Conservation (phyloP, 2,113 vertebrate species). For the Ictidomys tridecemlineatus region DNA sequence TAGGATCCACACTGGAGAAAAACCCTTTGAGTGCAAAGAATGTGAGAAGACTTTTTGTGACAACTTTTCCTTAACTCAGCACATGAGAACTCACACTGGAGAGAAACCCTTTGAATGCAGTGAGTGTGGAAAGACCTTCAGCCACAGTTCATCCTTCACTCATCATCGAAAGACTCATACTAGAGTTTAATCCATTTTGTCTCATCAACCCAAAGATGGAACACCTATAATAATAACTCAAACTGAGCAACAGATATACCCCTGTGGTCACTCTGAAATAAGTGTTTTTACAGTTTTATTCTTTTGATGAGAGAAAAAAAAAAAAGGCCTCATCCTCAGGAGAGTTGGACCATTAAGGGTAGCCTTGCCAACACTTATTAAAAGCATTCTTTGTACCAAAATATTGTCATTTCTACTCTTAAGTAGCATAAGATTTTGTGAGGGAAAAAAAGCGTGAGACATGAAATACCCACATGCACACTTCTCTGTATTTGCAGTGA, state of each 20-base stretch:
- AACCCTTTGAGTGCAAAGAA: slow-evolving; percentile 67
- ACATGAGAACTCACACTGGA: slow-evolving; percentile 77
- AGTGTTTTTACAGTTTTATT: too few species aligned
- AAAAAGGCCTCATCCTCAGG: background rate
- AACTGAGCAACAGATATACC: too few species aligned
- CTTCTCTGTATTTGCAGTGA: background rate
- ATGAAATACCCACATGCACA: background rate
- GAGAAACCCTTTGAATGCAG: slow-evolving; percentile 69
- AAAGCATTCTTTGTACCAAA: slow-evolving; percentile 1
- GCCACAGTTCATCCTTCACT: slow-evolving; percentile 69
- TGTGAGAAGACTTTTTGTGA: slow-evolving; percentile 75
- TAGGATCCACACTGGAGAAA: slow-evolving; percentile 73
- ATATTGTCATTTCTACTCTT: background rate
- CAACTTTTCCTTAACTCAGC: slow-evolving; percentile 76
- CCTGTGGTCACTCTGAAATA: too few species aligned
- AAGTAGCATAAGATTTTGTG: background rate
- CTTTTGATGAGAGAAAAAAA: background rate
- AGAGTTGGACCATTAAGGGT: background rate
- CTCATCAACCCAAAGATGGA: too few species aligned
- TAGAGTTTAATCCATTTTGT: slow-evolving; percentile 1
- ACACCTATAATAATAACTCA: too few species aligned
- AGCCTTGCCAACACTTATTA: background rate
- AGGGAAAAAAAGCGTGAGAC: background rate
- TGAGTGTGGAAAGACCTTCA: slow-evolving; percentile 68
- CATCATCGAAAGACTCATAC: slow-evolving; percentile 63